Evolutionary conservation across 2,888 invertebrate species (phyloP).

Genomic region (Diogma glabrata): DNA sequence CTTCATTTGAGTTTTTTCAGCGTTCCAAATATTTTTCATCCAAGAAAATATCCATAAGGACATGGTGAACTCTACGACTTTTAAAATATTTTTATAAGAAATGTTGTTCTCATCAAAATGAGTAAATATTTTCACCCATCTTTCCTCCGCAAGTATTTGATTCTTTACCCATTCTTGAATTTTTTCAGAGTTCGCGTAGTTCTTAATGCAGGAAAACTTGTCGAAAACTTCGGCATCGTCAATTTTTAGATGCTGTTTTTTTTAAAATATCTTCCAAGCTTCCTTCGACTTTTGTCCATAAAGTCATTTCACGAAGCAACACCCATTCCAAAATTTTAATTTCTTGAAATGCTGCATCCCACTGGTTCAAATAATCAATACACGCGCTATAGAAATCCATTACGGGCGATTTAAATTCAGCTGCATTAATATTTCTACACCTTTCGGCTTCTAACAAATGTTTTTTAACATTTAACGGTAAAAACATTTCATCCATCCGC

Average conservation of each 20-base stretch:
- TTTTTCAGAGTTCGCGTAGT: background rate
- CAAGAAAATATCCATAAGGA: background rate
- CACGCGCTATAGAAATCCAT: background rate
- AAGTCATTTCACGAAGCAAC: background rate
- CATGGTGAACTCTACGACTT: constrained; percentile 2
- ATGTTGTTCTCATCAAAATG: constrained; percentile 3
- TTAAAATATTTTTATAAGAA: constrained; percentile 6
- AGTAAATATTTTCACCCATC: constrained; percentile 6
- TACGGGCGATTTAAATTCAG: background rate
- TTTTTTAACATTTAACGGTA: too few species aligned
- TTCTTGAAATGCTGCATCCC: background rate
- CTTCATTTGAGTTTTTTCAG: background rate
- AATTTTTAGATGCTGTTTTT: constrained; percentile 1
- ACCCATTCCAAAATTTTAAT: background rate
- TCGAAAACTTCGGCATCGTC: background rate
- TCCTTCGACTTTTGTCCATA: background rate
- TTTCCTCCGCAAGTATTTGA: background rate
- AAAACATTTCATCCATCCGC: too few species aligned
- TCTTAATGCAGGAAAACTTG: constrained; percentile 6
- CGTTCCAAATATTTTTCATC: too few species aligned
- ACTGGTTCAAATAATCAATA: too few species aligned
- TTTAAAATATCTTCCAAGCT: constrained; percentile 3
- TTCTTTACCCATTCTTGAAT: background rate
- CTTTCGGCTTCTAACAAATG: background rate
- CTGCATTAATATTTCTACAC: background rate